Percentiles rank a stretch among this genome's conserved stretches.
phyloP scores from a whole-genome alignment of 2,888 invertebrate species.

The Nyleta sp. region DNA sequence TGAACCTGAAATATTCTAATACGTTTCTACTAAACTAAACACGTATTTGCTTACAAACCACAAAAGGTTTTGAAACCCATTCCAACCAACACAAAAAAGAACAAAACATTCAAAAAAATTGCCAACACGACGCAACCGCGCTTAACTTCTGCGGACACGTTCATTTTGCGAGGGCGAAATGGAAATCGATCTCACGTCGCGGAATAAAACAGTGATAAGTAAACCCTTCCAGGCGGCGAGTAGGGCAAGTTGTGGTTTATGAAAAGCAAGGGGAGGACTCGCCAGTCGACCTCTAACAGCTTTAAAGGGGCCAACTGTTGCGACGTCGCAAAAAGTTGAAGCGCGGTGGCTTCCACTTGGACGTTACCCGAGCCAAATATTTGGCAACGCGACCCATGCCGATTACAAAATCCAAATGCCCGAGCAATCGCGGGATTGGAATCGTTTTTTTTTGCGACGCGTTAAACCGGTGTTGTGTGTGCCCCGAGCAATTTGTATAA shows the following conservation, averaged over 20 bases:
- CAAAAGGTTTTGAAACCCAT: too few species aligned
- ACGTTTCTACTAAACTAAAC: too few species aligned
- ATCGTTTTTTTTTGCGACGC: slow-evolving; percentile 1
- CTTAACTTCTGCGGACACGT: neutral
- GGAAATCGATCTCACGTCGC: slow-evolving; percentile 22
- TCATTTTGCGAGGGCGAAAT: slow-evolving; percentile 2
- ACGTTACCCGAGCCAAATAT: slow-evolving; percentile 61
- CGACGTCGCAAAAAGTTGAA: slow-evolving; percentile 76
- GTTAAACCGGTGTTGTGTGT: neutral
- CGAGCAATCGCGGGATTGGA: slow-evolving; percentile 17
- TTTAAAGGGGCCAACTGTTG: slow-evolving; percentile 80
- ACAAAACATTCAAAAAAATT: too few species aligned
- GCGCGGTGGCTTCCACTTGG: slow-evolving; percentile 65
- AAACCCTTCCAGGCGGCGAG: slow-evolving; percentile 42
- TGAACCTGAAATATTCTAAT: too few species aligned
- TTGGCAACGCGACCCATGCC: slow-evolving; percentile 13
- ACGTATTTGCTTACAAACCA: too few species aligned
- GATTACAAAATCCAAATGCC: slow-evolving; percentile 10
- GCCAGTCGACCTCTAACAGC: slow-evolving; percentile 66
- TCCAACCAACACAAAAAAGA: too few species aligned
- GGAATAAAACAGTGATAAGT: slow-evolving; percentile 53
- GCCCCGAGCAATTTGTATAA: slow-evolving; percentile 36
- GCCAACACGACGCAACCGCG: neutral
- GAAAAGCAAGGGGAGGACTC: slow-evolving; percentile 71
- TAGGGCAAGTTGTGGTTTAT: slow-evolving; percentile 72